Conservation (phyloP, 2,797 vertebrate genomes). For the Vultur gryphus region DNA sequence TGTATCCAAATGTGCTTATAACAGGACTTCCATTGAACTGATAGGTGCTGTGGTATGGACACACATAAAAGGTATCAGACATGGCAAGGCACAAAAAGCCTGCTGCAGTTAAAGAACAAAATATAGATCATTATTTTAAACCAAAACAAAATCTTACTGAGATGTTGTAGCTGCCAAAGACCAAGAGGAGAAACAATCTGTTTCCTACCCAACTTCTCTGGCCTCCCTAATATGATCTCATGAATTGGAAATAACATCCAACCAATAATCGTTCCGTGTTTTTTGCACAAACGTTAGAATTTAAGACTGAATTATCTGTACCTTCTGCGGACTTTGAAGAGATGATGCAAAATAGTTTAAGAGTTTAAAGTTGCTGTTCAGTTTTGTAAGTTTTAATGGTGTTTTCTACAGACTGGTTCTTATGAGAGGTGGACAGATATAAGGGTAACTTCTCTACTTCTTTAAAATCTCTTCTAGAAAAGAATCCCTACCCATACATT, state of each 20-base stretch:
- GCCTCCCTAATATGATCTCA: not conserved
- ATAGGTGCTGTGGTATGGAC: not conserved
- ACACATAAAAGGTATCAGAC: not conserved
- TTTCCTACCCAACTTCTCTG: not conserved
- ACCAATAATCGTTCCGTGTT: not conserved
- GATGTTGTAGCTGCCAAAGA: not conserved
- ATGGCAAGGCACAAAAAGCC: not conserved
- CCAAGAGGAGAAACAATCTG: not conserved
- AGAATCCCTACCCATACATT: too few relatives aligned
- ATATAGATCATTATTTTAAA: not conserved
- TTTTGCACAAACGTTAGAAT: not conserved
- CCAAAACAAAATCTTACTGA: not conserved
- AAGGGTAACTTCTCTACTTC: not conserved
- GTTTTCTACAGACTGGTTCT: not conserved
- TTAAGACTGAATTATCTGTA: not conserved
- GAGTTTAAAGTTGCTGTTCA: not conserved
- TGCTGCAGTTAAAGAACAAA: not conserved
- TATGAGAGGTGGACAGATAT: accelerated
- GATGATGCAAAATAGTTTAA: not conserved
- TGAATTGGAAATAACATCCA: not conserved
- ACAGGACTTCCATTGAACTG: too few relatives aligned
- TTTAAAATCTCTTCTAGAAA: not conserved
- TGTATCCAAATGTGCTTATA: not conserved
- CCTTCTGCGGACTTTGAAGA: not conserved
- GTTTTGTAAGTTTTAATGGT: not conserved